Evolutionary conservation across 2,113 vertebrate genomes (phyloP).

Genomic region (Euleptes europaea): DNA sequence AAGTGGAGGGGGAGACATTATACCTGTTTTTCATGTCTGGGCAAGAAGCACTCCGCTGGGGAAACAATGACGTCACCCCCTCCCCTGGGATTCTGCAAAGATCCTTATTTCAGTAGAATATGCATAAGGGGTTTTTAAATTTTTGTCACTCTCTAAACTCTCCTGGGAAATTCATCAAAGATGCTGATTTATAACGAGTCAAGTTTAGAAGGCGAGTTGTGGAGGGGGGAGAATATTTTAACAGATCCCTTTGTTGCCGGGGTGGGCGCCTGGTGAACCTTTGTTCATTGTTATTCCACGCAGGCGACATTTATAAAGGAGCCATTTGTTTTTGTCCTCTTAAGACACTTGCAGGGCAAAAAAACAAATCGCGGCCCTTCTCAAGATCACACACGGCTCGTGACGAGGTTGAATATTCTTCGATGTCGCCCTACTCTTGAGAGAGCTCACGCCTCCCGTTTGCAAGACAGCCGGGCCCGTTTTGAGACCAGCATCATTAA

Average conservation of each 20-base stretch:
- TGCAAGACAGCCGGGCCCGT: background rate
- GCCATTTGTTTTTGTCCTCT: constrained; percentile 59
- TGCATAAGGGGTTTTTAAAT: constrained; percentile 8
- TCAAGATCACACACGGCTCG: constrained; percentile 45
- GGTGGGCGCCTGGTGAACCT: constrained; percentile 1
- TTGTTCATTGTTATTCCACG: constrained; percentile 62
- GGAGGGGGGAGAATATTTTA: background rate
- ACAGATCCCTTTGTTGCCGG: constrained; percentile 27
- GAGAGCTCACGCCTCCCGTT: constrained; percentile 10
- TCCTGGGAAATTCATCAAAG: constrained; percentile 18
- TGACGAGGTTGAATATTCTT: constrained; percentile 52
- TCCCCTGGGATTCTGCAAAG: background rate
- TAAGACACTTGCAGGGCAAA: constrained; percentile 65
- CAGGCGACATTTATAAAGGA: constrained; percentile 55
- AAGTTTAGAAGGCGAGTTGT: constrained; percentile 27
- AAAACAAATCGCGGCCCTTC: constrained; percentile 65
- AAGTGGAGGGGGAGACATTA: background rate
- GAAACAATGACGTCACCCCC: background rate
- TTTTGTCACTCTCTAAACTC: constrained; percentile 18
- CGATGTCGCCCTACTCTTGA: constrained; percentile 9
- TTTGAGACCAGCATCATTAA: no score
- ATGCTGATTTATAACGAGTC: constrained; percentile 25
- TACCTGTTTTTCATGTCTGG: constrained; percentile 18
- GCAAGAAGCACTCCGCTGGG: constrained; percentile 5
- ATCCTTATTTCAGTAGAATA: constrained; percentile 8